A percentile compares a stretch with the other conserved stretches of the same genome.
These are phyloP conservation scores for Oxyruncus cristatus DNA, from an alignment of 2,113 vertebrate species.

Conservation along the genomic window DNA sequence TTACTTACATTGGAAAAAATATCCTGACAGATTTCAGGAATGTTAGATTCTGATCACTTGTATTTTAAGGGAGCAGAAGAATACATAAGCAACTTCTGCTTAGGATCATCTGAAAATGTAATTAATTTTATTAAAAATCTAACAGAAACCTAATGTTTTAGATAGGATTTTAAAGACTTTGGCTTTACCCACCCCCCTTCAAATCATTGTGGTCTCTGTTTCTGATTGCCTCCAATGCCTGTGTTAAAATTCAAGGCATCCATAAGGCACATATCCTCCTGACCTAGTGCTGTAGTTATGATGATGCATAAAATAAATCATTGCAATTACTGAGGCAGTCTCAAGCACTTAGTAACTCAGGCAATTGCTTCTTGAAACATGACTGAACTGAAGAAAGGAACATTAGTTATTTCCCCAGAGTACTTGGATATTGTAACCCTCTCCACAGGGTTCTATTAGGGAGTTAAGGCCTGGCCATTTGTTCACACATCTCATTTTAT, in stretches of 20 bases:
- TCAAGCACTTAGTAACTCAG: constrained; percentile 45
- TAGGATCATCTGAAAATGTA: background rate
- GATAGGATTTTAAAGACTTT: background rate
- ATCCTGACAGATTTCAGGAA: background rate
- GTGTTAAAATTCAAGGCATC: constrained; percentile 19
- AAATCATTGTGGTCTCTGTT: background rate
- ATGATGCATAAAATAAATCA: constrained; percentile 57
- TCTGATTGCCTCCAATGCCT: background rate
- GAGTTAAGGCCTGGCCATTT: constrained; percentile 35
- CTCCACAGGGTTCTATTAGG: constrained; percentile 38
- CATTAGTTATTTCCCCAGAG: constrained; percentile 60
- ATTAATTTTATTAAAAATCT: background rate
- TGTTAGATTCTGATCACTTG: background rate
- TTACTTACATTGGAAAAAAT: background rate
- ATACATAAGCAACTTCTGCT: background rate
- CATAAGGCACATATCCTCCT: constrained; percentile 14
- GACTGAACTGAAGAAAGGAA: constrained; percentile 42
- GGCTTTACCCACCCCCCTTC: background rate
- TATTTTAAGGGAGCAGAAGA: background rate
- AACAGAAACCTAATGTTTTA: background rate
- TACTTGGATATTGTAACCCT: constrained; percentile 31
- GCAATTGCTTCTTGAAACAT: constrained; percentile 48
- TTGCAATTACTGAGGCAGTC: constrained; percentile 44
- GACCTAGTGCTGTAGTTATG: constrained; percentile 14
- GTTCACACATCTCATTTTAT: constrained; percentile 18